These are phyloP conservation scores for Galaxea fascicularis DNA, from an alignment of 92 coral and sea anemone species.

Conservation along the genomic window DNA sequence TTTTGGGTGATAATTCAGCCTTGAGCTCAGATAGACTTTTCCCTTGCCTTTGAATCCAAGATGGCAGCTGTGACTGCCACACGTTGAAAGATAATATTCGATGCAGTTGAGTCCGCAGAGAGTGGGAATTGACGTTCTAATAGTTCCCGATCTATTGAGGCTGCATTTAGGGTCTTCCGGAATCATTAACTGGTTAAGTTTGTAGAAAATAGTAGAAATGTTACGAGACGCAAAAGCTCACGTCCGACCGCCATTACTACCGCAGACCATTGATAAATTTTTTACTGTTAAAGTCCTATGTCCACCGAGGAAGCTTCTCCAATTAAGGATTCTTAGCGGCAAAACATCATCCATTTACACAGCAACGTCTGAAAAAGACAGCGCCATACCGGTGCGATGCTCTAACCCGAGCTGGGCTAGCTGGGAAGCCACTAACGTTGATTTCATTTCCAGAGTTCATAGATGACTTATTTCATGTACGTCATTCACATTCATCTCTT, in stretches of 20 bases:
- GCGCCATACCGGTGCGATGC: too few relatives aligned
- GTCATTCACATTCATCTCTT: too few relatives aligned
- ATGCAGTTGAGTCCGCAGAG: neutral
- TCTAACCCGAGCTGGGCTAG: too few relatives aligned
- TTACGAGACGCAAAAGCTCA: neutral
- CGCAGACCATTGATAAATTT: too few relatives aligned
- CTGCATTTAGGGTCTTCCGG: neutral
- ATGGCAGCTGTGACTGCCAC: neutral
- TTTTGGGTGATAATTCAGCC: neutral
- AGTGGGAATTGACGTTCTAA: neutral
- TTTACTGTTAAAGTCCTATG: too few relatives aligned
- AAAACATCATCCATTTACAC: too few relatives aligned
- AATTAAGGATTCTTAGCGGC: too few relatives aligned
- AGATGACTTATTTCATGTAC: too few relatives aligned
- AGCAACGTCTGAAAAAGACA: too few relatives aligned
- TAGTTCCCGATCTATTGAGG: neutral
- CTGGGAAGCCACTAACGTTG: too few relatives aligned
- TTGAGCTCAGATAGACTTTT: conserved; percentile 1
- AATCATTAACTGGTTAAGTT: neutral
- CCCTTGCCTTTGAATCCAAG: conserved; percentile 5
- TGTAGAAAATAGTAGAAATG: neutral
- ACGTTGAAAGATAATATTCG: neutral
- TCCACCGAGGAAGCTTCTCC: too few relatives aligned
- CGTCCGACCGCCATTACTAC: neutral
- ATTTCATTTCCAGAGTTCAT: too few relatives aligned